These are phyloP conservation scores for Mesopsocus fuscifrons DNA, from an alignment of 2,888 invertebrate species.

Conservation along the genomic window DNA sequence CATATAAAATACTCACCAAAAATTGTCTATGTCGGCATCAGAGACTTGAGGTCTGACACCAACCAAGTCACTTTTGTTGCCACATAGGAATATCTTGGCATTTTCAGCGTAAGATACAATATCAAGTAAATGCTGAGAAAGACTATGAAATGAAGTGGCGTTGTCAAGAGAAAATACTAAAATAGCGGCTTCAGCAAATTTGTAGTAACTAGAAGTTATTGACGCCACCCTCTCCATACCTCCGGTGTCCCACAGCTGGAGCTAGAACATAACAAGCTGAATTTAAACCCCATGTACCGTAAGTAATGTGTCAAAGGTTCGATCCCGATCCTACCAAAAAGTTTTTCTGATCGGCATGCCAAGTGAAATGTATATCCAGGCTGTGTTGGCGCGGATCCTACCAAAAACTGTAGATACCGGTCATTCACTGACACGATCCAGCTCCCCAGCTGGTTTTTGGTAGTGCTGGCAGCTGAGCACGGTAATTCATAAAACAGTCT, in stretches of 20 bases:
- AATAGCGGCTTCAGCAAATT: conserved; percentile 87
- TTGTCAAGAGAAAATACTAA: conserved; percentile 81
- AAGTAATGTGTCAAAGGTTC: neutral
- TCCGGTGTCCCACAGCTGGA: conserved; percentile 92
- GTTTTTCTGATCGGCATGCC: neutral
- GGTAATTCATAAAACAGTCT: no score
- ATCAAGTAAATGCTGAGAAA: conserved; percentile 82
- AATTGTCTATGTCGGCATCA: conserved; percentile 73
- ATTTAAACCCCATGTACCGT: neutral
- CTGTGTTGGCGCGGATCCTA: no score
- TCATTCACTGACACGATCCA: no score
- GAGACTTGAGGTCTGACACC: conserved; percentile 51
- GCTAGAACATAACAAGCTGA: conserved; percentile 30
- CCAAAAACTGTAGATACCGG: no score
- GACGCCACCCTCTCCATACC: conserved; percentile 94
- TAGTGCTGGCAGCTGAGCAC: no score
- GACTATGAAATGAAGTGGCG: conserved; percentile 75
- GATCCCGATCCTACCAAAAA: conserved; percentile 2
- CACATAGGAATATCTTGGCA: conserved; percentile 87
- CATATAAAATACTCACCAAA: conserved; percentile 38
- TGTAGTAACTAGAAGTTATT: conserved; percentile 87
- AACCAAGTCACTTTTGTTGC: conserved; percentile 74
- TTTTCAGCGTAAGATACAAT: conserved; percentile 88
- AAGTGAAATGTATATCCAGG: no score
- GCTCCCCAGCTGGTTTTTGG: no score